A percentile compares a stretch with the other conserved stretches of the same genome.
Evolutionary conservation across 2,797 vertebrate species (phyloP).

Genomic region (Poeciliopsis gracilis): DNA sequence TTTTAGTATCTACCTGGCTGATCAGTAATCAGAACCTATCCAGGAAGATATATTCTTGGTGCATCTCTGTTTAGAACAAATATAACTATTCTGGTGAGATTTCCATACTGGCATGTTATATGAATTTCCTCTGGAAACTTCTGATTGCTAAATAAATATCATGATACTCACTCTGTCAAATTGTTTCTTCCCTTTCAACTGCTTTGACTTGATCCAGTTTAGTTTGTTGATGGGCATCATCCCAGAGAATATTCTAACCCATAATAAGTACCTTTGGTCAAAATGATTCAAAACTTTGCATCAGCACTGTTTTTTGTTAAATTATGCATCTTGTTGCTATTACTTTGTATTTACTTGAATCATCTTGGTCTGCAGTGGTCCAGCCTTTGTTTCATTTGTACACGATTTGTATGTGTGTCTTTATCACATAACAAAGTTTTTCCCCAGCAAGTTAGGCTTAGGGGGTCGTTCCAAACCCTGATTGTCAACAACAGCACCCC

Average conservation of each 20-base stretch:
- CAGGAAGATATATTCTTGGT: not conserved
- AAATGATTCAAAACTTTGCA: slow-evolving; percentile 80
- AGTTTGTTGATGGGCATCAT: slow-evolving; percentile 25
- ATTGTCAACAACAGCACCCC: slow-evolving; percentile 93
- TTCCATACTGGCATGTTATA: slow-evolving; percentile 72
- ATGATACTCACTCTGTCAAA: slow-evolving; percentile 8
- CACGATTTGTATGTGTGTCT: slow-evolving; percentile 95
- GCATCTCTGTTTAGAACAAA: not conserved
- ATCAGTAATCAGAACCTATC: not conserved
- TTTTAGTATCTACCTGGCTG: not conserved
- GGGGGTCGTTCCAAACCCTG: slow-evolving; percentile 96
- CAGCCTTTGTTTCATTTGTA: slow-evolving; percentile 91
- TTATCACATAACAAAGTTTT: slow-evolving; percentile 98
- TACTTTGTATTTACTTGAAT: slow-evolving; percentile 67
- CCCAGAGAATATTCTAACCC: slow-evolving; percentile 73
- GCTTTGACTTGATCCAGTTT: slow-evolving; percentile 1
- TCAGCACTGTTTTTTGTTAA: not conserved
- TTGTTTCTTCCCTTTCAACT: slow-evolving; percentile 28
- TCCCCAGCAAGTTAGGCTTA: slow-evolving; percentile 98
- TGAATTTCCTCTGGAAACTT: slow-evolving; percentile 71
- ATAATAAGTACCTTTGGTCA: slow-evolving; percentile 72
- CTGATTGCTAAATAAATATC: not conserved
- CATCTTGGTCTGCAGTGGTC: slow-evolving; percentile 89
- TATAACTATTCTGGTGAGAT: slow-evolving; percentile 2
- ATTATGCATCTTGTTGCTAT: slow-evolving; percentile 15